A percentile compares a stretch with the other conserved stretches of the same genome.
phyloP scores from a whole-genome alignment of 2,113 vertebrate species.

The Ictalurus punctatus region DNA sequence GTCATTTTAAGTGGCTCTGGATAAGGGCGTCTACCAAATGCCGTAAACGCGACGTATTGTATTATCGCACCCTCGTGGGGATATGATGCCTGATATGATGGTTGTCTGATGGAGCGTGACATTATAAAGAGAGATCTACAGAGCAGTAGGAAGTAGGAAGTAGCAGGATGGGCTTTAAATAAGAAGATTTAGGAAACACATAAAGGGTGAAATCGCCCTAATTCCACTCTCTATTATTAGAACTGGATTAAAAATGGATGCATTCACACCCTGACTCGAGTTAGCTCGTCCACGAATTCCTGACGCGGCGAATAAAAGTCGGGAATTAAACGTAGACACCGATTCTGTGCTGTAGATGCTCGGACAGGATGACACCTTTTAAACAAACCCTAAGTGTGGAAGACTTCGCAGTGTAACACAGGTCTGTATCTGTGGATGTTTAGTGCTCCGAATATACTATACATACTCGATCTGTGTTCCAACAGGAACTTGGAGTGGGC shows the following conservation, averaged over 20 bases:
- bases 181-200: not conserved
- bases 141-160: not conserved
- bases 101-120: not conserved
- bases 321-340: not conserved
- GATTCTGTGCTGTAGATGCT: not conserved
- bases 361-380: no score
- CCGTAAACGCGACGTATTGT: no score
- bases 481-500: not conserved
- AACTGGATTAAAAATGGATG: slow-evolving; percentile 41
- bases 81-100: no score
- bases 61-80: no score
- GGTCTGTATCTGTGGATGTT: no score
- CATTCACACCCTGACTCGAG: slow-evolving; percentile 24
- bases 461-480: no score
- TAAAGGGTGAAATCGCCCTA: not conserved
- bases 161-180: not conserved
- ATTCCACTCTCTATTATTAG: slow-evolving; percentile 38
- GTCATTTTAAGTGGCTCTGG: no score
- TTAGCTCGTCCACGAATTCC: not conserved
- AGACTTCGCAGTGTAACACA: not conserved
- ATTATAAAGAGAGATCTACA: not conserved
- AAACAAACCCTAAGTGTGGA: not conserved
- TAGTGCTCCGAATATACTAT: no score
- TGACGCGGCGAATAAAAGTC: not conserved
- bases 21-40: no score